Evolutionary conservation across 2,888 invertebrate genomes (phyloP).

Genomic region (Aporophyla nigra): DNA sequence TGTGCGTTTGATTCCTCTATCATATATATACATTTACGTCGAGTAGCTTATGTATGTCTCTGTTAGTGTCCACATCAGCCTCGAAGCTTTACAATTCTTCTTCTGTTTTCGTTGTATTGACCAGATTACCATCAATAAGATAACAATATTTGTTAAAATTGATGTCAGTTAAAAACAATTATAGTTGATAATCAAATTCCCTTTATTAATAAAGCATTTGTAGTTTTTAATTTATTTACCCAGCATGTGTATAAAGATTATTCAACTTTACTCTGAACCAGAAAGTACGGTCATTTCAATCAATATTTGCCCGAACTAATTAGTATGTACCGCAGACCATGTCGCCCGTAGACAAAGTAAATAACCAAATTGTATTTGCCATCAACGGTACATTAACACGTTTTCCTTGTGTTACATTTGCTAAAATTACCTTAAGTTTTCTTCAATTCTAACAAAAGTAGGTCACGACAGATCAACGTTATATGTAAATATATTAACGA

Average conservation of each 20-base stretch:
- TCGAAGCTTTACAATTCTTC: background rate
- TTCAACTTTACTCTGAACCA: slow-evolving; percentile 39
- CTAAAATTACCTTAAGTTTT: slow-evolving; percentile 58
- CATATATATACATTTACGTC: background rate
- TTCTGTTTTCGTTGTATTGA: background rate
- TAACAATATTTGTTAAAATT: too few relatives aligned
- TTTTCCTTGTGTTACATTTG: slow-evolving; percentile 57
- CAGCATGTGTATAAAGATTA: slow-evolving; percentile 34
- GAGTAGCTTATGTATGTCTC: background rate
- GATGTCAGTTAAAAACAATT: background rate
- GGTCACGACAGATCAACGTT: slow-evolving; percentile 63
- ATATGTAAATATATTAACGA: slow-evolving; percentile 74
- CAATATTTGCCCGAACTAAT: slow-evolving; percentile 59
- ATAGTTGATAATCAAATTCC: background rate
- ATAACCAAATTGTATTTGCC: slow-evolving; percentile 57
- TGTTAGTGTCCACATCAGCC: background rate
- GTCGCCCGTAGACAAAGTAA: slow-evolving; percentile 44
- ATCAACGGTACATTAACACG: slow-evolving; percentile 50
- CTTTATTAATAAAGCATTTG: background rate
- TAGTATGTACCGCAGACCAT: slow-evolving; percentile 55
- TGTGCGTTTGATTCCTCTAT: slow-evolving; percentile 6
- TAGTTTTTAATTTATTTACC: background rate
- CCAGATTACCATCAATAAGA: too few relatives aligned
- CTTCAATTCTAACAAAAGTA: slow-evolving; percentile 60
- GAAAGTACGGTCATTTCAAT: slow-evolving; percentile 41